A percentile compares a stretch with the other conserved stretches of the same genome.
phyloP scores from a whole-genome alignment of 35 echinoderm and acorn worm genomes.

The Ophiothrix spiculata region DNA sequence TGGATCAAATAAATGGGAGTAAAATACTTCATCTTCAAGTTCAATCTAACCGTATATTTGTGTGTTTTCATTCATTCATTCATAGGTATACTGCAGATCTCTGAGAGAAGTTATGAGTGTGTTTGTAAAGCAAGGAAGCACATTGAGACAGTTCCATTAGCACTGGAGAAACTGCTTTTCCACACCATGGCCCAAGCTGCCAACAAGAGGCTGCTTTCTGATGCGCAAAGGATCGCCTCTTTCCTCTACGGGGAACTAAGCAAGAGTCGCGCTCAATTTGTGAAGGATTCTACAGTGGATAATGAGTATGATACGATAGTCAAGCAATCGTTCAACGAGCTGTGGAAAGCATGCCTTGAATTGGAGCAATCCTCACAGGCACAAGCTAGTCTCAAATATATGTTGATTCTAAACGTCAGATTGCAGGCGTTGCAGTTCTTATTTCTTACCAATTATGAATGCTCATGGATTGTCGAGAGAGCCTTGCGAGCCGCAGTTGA shows the following conservation, averaged over 20 bases:
- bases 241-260: constrained; percentile 46
- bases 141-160: constrained; percentile 41
- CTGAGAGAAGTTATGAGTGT: constrained; percentile 53
- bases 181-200: constrained; percentile 69
- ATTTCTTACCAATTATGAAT: constrained; percentile 59
- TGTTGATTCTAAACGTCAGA: constrained; percentile 50
- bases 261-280: constrained; percentile 8
- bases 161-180: constrained; percentile 80
- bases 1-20: too few relatives aligned
- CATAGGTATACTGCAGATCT: constrained; percentile 36
- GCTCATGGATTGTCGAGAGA: constrained; percentile 61
- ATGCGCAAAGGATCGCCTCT: constrained; percentile 60
- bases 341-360: constrained; percentile 74
- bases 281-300: constrained; percentile 34
- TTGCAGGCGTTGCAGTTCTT: constrained; percentile 53
- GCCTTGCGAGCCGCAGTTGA: constrained; percentile 51
- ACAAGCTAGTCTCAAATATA: constrained; percentile 34
- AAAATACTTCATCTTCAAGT: too few relatives aligned
- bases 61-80: too few relatives aligned
- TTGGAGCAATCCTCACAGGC: constrained; percentile 62
- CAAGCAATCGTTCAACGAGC: constrained; percentile 78
- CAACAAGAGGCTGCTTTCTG: constrained; percentile 44
- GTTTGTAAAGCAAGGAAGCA: constrained; percentile 42
- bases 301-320: constrained; percentile 83
- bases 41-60: too few relatives aligned